Base-by-base conservation (phyloP, 2,888 invertebrate species). In the Aproaerema taeniolella region DNA sequence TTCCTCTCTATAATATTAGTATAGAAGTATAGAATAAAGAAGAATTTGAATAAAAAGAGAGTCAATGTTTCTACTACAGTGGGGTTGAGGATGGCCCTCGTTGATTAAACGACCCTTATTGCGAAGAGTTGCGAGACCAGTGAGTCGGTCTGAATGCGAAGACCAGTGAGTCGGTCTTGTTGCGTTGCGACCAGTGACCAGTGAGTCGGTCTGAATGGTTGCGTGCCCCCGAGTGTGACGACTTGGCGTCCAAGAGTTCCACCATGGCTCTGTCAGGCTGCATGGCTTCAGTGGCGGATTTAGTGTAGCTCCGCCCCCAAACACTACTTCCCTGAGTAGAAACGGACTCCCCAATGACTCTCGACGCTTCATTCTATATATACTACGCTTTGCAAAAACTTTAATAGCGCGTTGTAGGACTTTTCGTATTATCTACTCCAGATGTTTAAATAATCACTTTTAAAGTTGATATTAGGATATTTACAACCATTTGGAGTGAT, bases 221-320 rank as follows among this genome's bases (percentile, higher is more conserved):
- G n/a, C n/a, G n/a, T n/a, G n/a, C n/a, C n/a, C 20, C 20, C 20
- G 26, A 26, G n/a, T 26, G 6, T 31, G 38, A 38, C 38, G 38
- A 38, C 38, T 9, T 15, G 9, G 31, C 31, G 31, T 31, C 31
- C 8, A 25, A 28, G 9, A 12, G 15, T 12, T 36, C 28, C 40
- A 36, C 36, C 41, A 43, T 42, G 54, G 47, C 48, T 45, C 39
- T 43, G 29, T 43, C 38, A 38, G 40, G 47, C 51, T 16, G 25
- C 42, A 58, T 52, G 48, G 54, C 46, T 45, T 45, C 42, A 49
- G 17, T 40, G 46, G 44, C 44, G 55, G 61, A 61, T 33, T 61
- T 53, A 58, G 51, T 6, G 52, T 58, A 70, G 73, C 53, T 25
- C 14, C 25, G 3, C 12, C 5, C 25, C 17, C 25, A 11, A 37